These are phyloP conservation scores for Prionailurus bengalensis DNA, from an alignment of 2,113 vertebrate species.

Conservation along the genomic window DNA sequence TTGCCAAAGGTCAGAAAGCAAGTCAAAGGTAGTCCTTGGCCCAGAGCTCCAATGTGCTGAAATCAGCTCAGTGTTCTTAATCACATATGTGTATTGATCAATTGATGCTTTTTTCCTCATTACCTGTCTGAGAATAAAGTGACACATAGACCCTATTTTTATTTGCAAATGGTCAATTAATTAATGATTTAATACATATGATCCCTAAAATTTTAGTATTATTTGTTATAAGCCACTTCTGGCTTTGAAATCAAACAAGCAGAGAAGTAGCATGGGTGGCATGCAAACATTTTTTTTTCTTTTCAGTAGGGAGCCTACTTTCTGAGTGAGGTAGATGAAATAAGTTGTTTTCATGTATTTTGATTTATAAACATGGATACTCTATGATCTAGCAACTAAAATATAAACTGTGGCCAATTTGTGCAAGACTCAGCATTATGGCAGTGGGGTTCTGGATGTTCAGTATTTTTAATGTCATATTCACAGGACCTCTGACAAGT, in stretches of 20 bases:
- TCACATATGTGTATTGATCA: neutral
- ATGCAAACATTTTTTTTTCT: neutral
- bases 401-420: neutral
- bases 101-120: neutral
- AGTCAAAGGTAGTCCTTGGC: neutral
- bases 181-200: neutral
- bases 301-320: neutral
- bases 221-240: neutral
- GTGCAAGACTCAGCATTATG: neutral
- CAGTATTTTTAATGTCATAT: neutral
- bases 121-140: conserved; percentile 4
- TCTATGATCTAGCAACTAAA: neutral
- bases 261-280: neutral
- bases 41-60: conserved; percentile 1
- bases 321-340: neutral
- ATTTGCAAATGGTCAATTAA: neutral
- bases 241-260: conserved; percentile 7
- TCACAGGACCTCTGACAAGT: neutral
- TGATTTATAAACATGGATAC: neutral
- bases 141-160: neutral
- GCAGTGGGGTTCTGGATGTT: neutral
- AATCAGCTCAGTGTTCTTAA: neutral
- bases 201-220: neutral
- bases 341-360: neutral
- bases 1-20: conserved; percentile 39